Conservation (phyloP, 1,140 invertebrate species). For the Pemphigus obesinymphae region DNA sequence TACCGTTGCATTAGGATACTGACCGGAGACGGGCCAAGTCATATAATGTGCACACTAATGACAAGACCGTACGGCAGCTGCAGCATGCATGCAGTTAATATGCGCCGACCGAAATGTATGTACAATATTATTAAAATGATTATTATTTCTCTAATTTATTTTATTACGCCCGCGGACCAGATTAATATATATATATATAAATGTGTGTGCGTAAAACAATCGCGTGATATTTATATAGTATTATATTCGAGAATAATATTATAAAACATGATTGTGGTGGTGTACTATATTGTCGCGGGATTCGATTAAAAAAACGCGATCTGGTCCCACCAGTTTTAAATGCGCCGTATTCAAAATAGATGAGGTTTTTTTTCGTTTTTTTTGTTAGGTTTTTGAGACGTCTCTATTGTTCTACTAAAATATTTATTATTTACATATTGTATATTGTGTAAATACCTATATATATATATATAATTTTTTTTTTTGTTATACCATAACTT, state of each 20-base stretch:
- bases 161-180: background rate
- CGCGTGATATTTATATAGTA: background rate
- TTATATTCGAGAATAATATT: background rate
- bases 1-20: background rate
- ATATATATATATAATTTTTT: background rate
- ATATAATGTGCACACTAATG: background rate
- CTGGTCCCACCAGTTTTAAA: background rate
- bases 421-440: background rate
- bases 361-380: background rate
- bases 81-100: background rate
- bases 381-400: too few species aligned
- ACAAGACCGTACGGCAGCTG: background rate
- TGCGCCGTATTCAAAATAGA: background rate
- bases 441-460: too few species aligned
- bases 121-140: background rate
- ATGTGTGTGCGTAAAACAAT: too few species aligned
- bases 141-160: background rate
- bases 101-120: too few species aligned
- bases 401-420: conserved; percentile 1
- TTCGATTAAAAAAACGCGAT: conserved; percentile 28
- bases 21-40: background rate
- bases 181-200: too few species aligned
- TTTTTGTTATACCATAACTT: background rate
- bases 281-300: background rate
- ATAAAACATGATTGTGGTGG: background rate